Conservation (phyloP, 1,140 invertebrate genomes). For the Ceratoteleas bidentatus region DNA sequence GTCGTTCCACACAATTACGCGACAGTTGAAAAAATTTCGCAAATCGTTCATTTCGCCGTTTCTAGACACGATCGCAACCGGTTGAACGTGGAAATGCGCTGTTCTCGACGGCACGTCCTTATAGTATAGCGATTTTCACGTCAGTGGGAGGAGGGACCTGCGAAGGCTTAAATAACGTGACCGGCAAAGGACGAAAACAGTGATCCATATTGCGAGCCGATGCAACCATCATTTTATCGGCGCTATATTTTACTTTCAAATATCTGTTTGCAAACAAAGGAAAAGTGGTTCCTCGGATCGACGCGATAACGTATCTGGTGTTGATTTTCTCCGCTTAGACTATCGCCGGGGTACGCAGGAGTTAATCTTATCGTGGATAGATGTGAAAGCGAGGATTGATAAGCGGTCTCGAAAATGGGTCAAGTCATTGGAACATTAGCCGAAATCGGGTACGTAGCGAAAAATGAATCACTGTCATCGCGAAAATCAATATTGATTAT, state of each 20-base stretch:
- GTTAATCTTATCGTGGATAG: constrained; percentile 35
- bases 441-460: constrained; percentile 41
- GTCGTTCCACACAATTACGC: too few species aligned
- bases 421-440: constrained; percentile 36
- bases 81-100: constrained; percentile 1
- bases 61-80: not conserved
- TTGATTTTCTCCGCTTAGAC: constrained; percentile 6
- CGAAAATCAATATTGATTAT: too few species aligned
- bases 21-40: too few species aligned
- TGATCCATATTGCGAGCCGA: constrained; percentile 29
- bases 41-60: not conserved
- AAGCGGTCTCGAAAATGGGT: constrained; percentile 40
- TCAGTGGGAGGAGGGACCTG: constrained; percentile 55
- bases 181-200: constrained; percentile 48
- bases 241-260: constrained; percentile 6
- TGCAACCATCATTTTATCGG: constrained; percentile 21
- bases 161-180: constrained; percentile 52
- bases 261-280: constrained; percentile 9
- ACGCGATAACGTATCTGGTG: constrained; percentile 27
- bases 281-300: constrained; percentile 18
- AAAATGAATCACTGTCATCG: too few species aligned
- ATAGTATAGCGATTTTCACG: constrained; percentile 20
- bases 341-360: constrained; percentile 1
- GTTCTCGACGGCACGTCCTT: constrained; percentile 7
- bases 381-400: constrained; percentile 20